A percentile compares a stretch with the other conserved stretches of the same genome.
These are phyloP conservation scores for Lepetodrilus schrolli DNA, from an alignment of 2,888 invertebrate genomes.

Conservation along the genomic window DNA sequence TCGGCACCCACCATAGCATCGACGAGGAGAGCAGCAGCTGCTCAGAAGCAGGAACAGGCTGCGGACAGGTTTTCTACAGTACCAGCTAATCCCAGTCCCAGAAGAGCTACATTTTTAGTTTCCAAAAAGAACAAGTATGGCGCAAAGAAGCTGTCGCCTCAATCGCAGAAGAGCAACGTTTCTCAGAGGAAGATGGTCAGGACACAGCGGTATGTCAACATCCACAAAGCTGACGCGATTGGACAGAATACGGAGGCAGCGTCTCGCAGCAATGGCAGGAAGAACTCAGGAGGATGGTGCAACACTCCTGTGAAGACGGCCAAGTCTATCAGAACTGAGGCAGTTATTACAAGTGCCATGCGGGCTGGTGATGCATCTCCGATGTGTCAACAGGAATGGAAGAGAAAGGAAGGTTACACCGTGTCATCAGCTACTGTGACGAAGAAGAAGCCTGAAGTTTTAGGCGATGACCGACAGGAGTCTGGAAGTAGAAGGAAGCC, in stretches of 20 bases:
- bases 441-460: not conserved
- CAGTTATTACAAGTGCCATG: not conserved
- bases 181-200: not conserved
- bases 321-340: not conserved
- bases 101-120: constrained; percentile 57
- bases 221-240: constrained; percentile 6
- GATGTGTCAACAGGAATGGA: not conserved
- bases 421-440: constrained; percentile 21
- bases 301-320: not conserved
- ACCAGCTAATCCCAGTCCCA: constrained; percentile 48
- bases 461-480: not conserved
- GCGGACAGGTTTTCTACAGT: not conserved
- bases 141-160: not conserved
- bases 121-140: constrained; percentile 32
- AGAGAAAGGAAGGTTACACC: not conserved
- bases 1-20: not conserved
- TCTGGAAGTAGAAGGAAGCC: not conserved
- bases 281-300: not conserved
- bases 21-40: not conserved
- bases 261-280: not conserved
- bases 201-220: constrained; percentile 14
- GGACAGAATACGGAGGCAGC: not conserved
- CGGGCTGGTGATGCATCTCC: not conserved
- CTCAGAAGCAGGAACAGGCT: not conserved
- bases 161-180: not conserved